These are phyloP conservation scores for Telmatochromis sp. DNA, from an alignment of 2,113 vertebrate species.

Conservation along the genomic window DNA sequence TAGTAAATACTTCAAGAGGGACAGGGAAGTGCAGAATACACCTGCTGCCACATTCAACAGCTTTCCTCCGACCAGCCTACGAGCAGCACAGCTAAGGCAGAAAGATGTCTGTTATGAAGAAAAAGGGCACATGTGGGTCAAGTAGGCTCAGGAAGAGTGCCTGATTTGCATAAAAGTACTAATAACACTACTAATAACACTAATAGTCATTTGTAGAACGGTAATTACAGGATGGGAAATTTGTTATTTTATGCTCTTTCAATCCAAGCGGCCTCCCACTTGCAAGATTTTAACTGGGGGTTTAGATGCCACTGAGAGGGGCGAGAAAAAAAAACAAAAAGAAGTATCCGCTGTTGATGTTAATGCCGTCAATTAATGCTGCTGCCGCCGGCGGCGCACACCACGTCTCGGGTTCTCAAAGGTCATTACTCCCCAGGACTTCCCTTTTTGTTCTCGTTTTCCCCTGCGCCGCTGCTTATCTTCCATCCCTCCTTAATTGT, in stretches of 20 bases:
- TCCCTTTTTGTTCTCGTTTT: constrained; percentile 1
- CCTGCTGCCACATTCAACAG: constrained; percentile 22
- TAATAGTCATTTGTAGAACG: neutral
- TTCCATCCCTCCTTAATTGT: constrained; percentile 38
- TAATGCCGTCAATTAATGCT: constrained; percentile 34
- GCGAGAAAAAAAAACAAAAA: accelerated
- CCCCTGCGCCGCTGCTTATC: neutral
- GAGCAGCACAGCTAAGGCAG: neutral
- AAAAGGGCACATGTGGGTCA: neutral
- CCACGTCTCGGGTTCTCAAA: constrained; percentile 24
- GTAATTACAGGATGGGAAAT: neutral
- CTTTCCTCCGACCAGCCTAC: neutral
- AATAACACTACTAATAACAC: neutral
- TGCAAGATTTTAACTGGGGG: neutral
- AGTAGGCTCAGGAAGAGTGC: neutral
- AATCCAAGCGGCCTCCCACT: neutral
- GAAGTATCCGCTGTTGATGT: neutral
- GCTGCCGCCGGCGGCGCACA: neutral
- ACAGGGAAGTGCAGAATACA: constrained; percentile 28
- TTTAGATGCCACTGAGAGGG: neutral
- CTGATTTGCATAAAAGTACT: neutral
- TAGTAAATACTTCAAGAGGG: constrained; percentile 53
- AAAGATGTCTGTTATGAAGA: neutral
- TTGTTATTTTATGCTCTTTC: neutral
- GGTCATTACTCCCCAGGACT: constrained; percentile 35